phyloP scores from a whole-genome alignment of 23 tunicate species.

The Aplidium turbinatum region DNA sequence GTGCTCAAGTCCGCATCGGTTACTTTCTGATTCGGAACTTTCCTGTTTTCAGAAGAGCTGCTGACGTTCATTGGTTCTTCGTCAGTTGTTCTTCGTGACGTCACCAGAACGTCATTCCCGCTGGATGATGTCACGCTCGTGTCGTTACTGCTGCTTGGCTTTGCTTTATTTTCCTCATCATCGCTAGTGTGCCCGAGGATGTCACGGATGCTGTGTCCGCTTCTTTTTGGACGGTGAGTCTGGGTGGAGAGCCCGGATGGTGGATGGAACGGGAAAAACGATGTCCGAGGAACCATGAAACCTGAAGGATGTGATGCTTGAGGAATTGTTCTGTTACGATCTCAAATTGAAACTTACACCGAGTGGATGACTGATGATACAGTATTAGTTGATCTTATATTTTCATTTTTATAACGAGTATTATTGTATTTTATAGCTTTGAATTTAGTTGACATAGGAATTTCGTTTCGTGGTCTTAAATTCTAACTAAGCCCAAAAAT shows the following conservation, averaged over 20 bases:
- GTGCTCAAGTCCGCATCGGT: conserved; percentile 2
- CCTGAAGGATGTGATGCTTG: too few relatives aligned
- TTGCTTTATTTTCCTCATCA: conserved; percentile 43
- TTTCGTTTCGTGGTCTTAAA: too few relatives aligned
- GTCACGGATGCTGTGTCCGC: conserved; percentile 92
- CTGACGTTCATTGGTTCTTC: conserved; percentile 5
- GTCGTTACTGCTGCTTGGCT: neutral
- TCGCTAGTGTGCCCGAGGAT: conserved; percentile 69
- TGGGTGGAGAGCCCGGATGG: conserved; percentile 11
- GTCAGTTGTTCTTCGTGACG: conserved; percentile 6
- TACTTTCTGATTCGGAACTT: too few relatives aligned
- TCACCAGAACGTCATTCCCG: neutral
- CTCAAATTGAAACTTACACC: neutral
- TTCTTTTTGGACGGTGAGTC: conserved; percentile 32
- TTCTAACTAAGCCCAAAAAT: too few relatives aligned
- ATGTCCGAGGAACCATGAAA: conserved; percentile 45
- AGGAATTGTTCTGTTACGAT: neutral
- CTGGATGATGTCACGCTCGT: neutral
- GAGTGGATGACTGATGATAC: too few relatives aligned
- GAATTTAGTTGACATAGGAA: too few relatives aligned
- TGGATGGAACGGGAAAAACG: conserved; percentile 42
- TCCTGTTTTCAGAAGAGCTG: too few relatives aligned
- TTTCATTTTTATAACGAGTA: too few relatives aligned
- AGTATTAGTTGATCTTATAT: too few relatives aligned
- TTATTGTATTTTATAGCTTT: too few relatives aligned